Evolutionary conservation across 2,888 invertebrate genomes (phyloP).

Genomic region (Nowickia ferox): DNA sequence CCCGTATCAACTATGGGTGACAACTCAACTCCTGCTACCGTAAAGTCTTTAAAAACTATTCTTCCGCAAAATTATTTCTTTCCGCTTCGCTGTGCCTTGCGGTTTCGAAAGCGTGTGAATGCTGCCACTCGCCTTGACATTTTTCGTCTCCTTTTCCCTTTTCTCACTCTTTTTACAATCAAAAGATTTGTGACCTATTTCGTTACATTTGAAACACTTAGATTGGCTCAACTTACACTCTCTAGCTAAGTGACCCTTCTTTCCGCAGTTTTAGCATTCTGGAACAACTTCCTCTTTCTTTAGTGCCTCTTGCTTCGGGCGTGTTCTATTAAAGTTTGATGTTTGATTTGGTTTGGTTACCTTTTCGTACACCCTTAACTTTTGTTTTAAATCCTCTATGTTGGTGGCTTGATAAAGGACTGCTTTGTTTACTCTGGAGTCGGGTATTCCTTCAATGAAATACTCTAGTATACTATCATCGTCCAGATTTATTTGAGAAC

Average conservation of each 20-base stretch:
- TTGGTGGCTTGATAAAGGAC: constrained; percentile 41
- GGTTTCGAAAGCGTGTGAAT: background rate
- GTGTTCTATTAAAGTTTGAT: background rate
- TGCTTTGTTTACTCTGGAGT: constrained; percentile 36
- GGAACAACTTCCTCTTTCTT: background rate
- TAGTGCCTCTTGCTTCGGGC: background rate
- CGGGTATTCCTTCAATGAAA: constrained; percentile 63
- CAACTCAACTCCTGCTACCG: background rate
- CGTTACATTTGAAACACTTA: constrained; percentile 33
- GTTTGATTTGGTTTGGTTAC: constrained; percentile 22
- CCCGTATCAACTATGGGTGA: no score
- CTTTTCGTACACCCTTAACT: constrained; percentile 53
- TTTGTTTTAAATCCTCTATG: constrained; percentile 34
- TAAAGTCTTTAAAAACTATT: background rate
- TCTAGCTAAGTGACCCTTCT: constrained; percentile 2
- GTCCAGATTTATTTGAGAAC: constrained; percentile 58
- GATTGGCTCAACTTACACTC: background rate
- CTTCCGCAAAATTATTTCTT: background rate
- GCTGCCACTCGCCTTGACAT: background rate
- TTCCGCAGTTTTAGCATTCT: constrained; percentile 31
- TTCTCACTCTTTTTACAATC: constrained; percentile 17
- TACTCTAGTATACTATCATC: constrained; percentile 65
- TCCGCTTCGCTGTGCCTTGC: no score
- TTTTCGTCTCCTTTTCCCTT: background rate
- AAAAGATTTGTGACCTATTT: constrained; percentile 28